A percentile compares a stretch with the other conserved stretches of the same genome.
Conservation (phyloP, 2,797 vertebrate genomes). For the Pterois miles region DNA sequence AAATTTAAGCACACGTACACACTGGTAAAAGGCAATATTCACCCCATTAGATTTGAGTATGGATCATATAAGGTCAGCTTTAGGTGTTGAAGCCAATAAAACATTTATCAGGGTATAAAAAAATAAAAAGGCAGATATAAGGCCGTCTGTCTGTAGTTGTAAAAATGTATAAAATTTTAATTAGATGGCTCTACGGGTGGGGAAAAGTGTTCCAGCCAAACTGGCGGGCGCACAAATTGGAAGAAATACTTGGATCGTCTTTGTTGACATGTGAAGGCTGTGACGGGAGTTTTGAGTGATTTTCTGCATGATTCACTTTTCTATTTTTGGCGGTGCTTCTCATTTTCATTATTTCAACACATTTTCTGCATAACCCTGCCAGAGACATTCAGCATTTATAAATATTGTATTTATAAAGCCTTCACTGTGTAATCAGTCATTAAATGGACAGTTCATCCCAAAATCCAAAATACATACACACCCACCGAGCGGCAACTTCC, state of each 20-base stretch:
- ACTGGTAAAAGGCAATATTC: not conserved
- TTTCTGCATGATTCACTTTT: not conserved
- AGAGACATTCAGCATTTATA: not conserved
- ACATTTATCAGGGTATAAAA: not conserved
- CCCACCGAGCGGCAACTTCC: no score
- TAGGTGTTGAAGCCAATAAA: not conserved
- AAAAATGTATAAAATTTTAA: conserved; percentile 1
- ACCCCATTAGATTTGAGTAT: not conserved
- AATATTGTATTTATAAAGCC: not conserved
- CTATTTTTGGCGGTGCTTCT: conserved; percentile 2
- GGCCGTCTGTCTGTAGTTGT: not conserved
- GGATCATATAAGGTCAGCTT: not conserved
- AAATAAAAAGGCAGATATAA: not conserved
- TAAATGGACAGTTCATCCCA: not conserved
- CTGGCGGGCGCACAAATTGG: not conserved
- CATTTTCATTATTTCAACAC: conserved; percentile 5
- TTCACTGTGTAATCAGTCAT: not conserved
- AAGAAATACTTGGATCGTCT: conserved; percentile 4
- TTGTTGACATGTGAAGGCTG: not conserved
- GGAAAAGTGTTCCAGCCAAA: not conserved
- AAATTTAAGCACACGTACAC: not conserved
- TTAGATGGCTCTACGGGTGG: not conserved
- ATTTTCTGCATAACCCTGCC: not conserved
- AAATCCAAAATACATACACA: no score
- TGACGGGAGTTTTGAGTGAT: not conserved